Base-by-base conservation (phyloP, 2,113 vertebrate species). In the Uropsilus gracilis region DNA sequence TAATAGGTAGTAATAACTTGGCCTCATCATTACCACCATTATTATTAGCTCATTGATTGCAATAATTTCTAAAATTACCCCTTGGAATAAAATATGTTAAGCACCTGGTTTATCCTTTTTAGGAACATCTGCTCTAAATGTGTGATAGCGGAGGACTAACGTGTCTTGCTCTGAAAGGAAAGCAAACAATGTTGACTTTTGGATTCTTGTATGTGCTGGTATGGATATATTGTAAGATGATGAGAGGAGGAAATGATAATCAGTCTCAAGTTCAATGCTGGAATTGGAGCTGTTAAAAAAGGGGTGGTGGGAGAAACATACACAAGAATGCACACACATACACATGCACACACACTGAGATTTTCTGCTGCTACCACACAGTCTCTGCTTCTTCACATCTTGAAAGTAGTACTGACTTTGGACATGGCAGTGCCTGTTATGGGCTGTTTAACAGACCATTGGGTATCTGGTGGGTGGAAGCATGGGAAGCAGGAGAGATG, bases 1-100 rank as follows among this genome's bases (percentile, higher is more conserved):
- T 99, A 98, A 99, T 99, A 98, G 97, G 95, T 98, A 98, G 98
- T 98, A 99, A 99, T 98, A 99, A 98, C 98, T 98, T 97, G 98
- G 98, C 96, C 98, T 98, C 98, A 98, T 99, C 98, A 98, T 98
- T 99, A 98, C 98, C 98, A 98, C 96, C 97, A 98, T 97, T 98
- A 98, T 99, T 99, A 99, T 99, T 99, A 99, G 98, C 97, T 98
- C 99, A 99, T 99, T 99, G 99, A 99, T 99, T 99, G 98, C 98
- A 99, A 99, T 99, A 99, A 99, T 99, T 99, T 98, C 92, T 98
- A 98, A 99, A 99, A 99, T 99, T 99, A 97, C 98, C 98, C 98
- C 97, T 98, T 98, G 98, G 98, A 98, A 98, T 99, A 98, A 98
- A 98, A 98, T 98, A 98, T 98, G 98, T 98, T 98, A 98, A 98